Conservation (phyloP, 2,888 invertebrate species). For the Philonicus albiceps region DNA sequence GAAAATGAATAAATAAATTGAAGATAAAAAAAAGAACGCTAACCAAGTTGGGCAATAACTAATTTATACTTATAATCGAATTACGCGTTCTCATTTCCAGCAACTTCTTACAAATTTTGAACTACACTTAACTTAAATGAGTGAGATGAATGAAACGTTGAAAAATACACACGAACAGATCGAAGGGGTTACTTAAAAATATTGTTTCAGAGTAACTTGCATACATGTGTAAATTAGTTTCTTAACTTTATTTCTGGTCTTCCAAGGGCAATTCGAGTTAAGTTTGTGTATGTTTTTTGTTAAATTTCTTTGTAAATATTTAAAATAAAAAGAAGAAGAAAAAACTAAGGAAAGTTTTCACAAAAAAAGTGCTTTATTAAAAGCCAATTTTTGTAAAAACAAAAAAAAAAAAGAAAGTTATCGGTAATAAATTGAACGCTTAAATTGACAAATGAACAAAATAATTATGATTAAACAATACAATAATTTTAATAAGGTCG, state of each 20-base stretch:
- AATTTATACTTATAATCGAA: neutral
- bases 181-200: neutral
- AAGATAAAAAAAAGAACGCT: neutral
- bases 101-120: neutral
- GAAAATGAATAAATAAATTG: too few species aligned
- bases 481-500: constrained; percentile 27
- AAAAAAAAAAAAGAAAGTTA: neutral
- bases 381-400: constrained; percentile 4
- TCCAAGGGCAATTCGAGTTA: neutral
- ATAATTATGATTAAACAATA: constrained; percentile 18
- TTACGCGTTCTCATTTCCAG: neutral
- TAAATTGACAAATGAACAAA: constrained; percentile 11
- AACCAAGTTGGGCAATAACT: constrained; percentile 4
- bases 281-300: neutral
- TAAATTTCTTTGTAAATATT: neutral
- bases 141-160: neutral
- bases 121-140: neutral
- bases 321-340: neutral
- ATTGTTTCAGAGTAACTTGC: neutral
- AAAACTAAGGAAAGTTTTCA: neutral
- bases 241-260: neutral
- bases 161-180: neutral
- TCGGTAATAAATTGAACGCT: neutral
- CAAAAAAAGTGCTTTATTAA: neutral
- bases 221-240: neutral